Base-by-base conservation (phyloP, 2,888 invertebrate species). In the Epinotia demarniana region DNA sequence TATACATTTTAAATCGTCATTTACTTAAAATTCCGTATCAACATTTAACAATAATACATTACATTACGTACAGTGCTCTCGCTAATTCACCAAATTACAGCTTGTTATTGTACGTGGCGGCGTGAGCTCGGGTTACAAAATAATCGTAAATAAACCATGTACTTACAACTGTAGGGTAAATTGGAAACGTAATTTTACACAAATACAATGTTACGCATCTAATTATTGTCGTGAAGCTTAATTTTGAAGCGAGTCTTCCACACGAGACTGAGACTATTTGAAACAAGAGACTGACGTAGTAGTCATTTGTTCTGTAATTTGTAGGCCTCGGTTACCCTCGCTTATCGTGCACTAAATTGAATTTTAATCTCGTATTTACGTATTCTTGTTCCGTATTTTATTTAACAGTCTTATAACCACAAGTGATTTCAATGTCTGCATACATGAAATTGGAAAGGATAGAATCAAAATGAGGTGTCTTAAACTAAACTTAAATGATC, bases 31-130 rank as follows among this genome's bases (percentile, higher is more conserved):
- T 87, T 90, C 87, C 91, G 89, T 89, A 84, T 91, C 88, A 93
- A 93, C 90, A 90, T 92, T 92, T 91, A 93, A 93, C 93, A 94
- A 90, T 91, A 85, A 81, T 89, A 89, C 89, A 83, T 84, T 90
- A 91, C 88, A 90, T 89, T 89, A 88, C 85, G 85, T 90, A 91
- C 89, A 90, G 83, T 63, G 81, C 72, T 78, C 85, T 84, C 78
- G 84, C 81, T 82, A 77, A 78, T 80, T 78, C 27, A n/a, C 23
- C 58, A 43, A 18, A 46, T 60, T 69, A 53, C 53, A 8, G 53
- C 53, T 53, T 53, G 27, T 61, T 73, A 33, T n/a, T 43, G 66
- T 60, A 49, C 49, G 33, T 39, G 39, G 46, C 46, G 53, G 53
- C 49, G 43, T 8, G 33, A 67, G 60, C 46, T 66, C 60, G 12